Base-by-base conservation (phyloP, 2,797 vertebrate species). In the Acrossocheilus wenchowensis region DNA sequence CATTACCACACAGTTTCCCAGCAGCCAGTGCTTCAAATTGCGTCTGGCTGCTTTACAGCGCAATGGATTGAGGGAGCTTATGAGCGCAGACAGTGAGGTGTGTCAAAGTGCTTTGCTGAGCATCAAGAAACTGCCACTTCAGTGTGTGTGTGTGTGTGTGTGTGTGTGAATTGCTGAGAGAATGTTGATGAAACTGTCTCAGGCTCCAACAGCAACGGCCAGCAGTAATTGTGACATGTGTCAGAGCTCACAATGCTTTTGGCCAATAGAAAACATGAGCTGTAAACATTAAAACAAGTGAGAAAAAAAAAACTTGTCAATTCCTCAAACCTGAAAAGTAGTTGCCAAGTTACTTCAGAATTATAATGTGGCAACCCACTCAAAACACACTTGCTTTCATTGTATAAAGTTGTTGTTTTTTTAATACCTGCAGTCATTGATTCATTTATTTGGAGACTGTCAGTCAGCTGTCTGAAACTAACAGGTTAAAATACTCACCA, bases 1-100 rank as follows among this genome's bases (percentile, higher is more conserved):
- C 86, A 82, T 89, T 87, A 88, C 84, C 86, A 78, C 83, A 90
- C 86, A 88, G 85, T 89, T 90, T 82, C 82, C 62, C 81, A 39
- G 86, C 71, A 83, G 26, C 72, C 14, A 11, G 62, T 78, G 81
- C 85, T 75, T 88, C 77, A 87, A 88, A 90, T 83, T 89, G 85
- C 62, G 41, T 87, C 89, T 90, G 86, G 89, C 78, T 88, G 75
- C 80, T 88, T 80, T 79, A 72, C 54, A 60, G 62, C 48, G 52
- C 75, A 75, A 85, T 85, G 78, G 74, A 80, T 79, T 83, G 64
- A 72, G 80, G 79, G 80, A 82, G 84, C 57, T 72, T 79, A 86
- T 71, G 78, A 86, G 87, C 6, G 39, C 83, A 84, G 71, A 85
- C 85, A 78, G 52, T 62, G 69, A 82, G 74, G 82, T 69, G 73